Evolutionary conservation across 2,113 vertebrate species (phyloP).

Genomic region (Monarcha castaneiventris): DNA sequence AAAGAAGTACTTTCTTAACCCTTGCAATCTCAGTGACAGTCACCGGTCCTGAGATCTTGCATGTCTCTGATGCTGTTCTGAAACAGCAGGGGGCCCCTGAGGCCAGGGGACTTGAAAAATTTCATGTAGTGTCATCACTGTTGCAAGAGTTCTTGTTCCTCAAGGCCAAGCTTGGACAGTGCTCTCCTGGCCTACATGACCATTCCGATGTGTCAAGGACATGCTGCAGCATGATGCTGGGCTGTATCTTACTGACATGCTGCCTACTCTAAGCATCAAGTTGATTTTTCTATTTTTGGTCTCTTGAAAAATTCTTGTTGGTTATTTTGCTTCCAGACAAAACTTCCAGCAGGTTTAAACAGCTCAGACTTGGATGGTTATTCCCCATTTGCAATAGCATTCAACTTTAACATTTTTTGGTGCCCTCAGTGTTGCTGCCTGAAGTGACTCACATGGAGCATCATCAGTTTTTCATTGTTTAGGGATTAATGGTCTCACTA

Average conservation of each 20-base stretch:
- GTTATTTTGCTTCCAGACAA: neutral
- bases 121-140: neutral
- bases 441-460: neutral
- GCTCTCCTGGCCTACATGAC: neutral
- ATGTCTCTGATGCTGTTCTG: neutral
- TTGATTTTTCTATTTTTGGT: neutral
- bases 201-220: neutral
- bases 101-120: neutral
- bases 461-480: neutral
- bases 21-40: neutral
- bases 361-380: neutral
- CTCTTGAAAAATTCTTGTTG: neutral
- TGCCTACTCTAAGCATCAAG: neutral
- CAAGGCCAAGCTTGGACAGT: neutral
- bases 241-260: fast-evolving
- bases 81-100: neutral
- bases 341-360: neutral
- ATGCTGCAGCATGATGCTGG: neutral
- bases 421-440: neutral
- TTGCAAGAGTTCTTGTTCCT: neutral
- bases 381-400: neutral
- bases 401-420: neutral
- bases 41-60: neutral
- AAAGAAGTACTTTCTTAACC: neutral
- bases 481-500: neutral